Evolutionary conservation across 2,888 invertebrate species (phyloP).

Genomic region (Petrophora chlorosata): DNA sequence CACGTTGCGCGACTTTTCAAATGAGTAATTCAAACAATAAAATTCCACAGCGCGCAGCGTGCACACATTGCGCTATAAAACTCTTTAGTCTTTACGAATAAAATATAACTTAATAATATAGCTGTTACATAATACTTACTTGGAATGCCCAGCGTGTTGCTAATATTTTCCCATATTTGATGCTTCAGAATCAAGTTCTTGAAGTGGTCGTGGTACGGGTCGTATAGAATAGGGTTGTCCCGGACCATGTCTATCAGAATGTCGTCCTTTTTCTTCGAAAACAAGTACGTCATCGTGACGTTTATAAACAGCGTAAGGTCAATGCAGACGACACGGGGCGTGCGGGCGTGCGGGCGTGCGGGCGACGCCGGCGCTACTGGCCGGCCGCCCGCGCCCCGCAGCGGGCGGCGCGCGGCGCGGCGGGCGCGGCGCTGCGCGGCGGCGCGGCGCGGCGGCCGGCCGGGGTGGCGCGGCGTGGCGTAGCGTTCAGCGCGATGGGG

Average conservation of each 20-base stretch:
- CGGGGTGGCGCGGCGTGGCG: no score
- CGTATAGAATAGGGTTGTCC: slow-evolving; percentile 26
- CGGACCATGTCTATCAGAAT: slow-evolving; percentile 23
- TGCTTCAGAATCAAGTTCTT: slow-evolving; percentile 24
- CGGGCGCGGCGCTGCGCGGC: background rate
- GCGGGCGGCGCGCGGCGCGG: background rate
- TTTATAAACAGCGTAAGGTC: background rate
- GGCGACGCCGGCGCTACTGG: background rate
- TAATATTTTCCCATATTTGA: slow-evolving; percentile 28
- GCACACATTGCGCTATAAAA: background rate
- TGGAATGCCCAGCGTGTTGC: slow-evolving; percentile 14
- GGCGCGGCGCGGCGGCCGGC: no score
- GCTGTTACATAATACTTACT: slow-evolving; percentile 15
- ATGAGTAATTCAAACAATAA: no score
- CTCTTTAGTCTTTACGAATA: background rate
- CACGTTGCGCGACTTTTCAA: no score
- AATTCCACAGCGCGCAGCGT: no score
- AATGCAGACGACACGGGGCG: background rate
- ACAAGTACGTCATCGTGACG: background rate
- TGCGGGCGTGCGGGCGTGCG: background rate
- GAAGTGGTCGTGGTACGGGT: slow-evolving; percentile 17
- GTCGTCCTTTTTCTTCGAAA: slow-evolving; percentile 23
- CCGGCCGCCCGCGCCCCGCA: slow-evolving; percentile 3
- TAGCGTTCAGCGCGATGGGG: no score
- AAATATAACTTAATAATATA: background rate